Percentiles rank a stretch among this genome's conserved stretches.
These are phyloP conservation scores for Eonycteris spelaea DNA, from an alignment of 2,113 vertebrate species.

Conservation along the genomic window DNA sequence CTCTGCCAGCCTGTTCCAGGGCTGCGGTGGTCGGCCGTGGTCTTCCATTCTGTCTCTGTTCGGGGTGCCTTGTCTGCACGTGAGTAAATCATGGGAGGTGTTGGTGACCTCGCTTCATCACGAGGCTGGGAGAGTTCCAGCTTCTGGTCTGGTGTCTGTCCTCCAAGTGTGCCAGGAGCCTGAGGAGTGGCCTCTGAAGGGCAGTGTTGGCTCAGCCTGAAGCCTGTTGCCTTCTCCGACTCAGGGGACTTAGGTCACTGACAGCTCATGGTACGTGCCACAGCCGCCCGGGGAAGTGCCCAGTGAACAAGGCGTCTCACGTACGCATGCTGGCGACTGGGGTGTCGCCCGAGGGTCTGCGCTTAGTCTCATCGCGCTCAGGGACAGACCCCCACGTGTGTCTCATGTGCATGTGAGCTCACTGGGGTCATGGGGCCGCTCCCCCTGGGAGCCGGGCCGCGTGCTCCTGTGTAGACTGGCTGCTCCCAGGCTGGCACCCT, in stretches of 20 bases:
- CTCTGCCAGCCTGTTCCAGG: background rate
- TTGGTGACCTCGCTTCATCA: background rate
- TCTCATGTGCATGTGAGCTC: background rate
- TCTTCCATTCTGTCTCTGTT: background rate
- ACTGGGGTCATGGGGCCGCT: background rate
- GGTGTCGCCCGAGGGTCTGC: too few relatives aligned
- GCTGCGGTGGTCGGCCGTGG: background rate
- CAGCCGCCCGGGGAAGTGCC: accelerated
- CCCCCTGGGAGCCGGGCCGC: background rate
- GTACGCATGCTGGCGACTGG: background rate
- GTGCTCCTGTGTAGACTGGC: too few relatives aligned
- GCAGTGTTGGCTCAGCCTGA: too few relatives aligned
- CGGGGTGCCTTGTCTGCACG: background rate
- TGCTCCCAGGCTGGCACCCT: too few relatives aligned
- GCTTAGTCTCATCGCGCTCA: accelerated
- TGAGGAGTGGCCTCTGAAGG: background rate
- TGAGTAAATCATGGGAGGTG: background rate
- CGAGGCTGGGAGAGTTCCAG: background rate
- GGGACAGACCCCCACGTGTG: accelerated
- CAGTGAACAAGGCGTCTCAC: background rate
- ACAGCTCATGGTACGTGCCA: background rate
- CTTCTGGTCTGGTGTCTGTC: background rate
- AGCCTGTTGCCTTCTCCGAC: too few relatives aligned
- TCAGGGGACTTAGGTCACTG: background rate
- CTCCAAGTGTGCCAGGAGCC: background rate